Percentiles rank a stretch among this genome's conserved stretches.
Conservation (phyloP, 2,113 vertebrate genomes). For the Nansenia antarctica region DNA sequence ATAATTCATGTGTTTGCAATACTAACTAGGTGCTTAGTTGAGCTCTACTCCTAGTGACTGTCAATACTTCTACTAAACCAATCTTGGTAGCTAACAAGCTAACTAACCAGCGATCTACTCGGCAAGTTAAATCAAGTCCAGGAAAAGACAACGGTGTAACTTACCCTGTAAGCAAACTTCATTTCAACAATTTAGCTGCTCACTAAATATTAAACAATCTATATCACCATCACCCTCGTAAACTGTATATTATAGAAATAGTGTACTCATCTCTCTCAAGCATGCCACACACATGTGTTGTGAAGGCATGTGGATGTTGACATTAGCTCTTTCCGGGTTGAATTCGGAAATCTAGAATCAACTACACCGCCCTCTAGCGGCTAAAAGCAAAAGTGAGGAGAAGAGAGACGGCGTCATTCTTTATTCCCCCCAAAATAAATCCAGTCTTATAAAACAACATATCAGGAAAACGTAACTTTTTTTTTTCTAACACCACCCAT, state of each 20-base stretch:
- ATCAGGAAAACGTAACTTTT: background rate
- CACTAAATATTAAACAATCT: background rate
- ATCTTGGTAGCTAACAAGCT: background rate
- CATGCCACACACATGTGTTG: background rate
- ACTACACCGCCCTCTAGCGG: background rate
- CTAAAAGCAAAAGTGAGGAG: too few species aligned
- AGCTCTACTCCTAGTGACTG: too few species aligned
- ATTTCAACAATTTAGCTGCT: slow-evolving; percentile 44
- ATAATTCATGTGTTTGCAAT: too few species aligned
- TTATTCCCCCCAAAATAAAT: background rate
- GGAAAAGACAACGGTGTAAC: slow-evolving; percentile 13
- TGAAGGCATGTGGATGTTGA: background rate
- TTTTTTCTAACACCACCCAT: too few species aligned
- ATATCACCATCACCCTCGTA: background rate
- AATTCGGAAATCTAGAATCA: background rate
- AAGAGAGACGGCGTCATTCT: background rate
- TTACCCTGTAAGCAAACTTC: slow-evolving; percentile 79
- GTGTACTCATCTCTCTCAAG: background rate
- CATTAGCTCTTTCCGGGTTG: background rate
- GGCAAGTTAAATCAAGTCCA: background rate
- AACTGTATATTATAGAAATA: background rate
- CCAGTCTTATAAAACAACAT: background rate
- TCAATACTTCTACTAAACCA: background rate
- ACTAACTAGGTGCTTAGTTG: too few species aligned
- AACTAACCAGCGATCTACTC: background rate